These are phyloP conservation scores for Xestia sexstrigata DNA, from an alignment of 2,888 invertebrate species.

Conservation along the genomic window DNA sequence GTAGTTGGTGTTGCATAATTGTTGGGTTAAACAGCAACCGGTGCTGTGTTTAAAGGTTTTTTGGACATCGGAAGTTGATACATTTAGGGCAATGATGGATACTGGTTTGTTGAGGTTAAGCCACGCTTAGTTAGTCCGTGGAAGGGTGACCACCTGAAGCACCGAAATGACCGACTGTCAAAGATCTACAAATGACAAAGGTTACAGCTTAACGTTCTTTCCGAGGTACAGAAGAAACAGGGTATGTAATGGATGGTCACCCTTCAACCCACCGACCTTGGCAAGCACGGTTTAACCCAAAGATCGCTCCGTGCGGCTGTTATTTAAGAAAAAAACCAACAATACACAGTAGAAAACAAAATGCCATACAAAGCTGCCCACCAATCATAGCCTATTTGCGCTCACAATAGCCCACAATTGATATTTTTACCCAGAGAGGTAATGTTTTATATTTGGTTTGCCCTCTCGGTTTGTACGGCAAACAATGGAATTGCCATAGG, in stretches of 20 bases:
- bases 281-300: too few species aligned
- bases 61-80: not conserved
- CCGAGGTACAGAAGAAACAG: not conserved
- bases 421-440: conserved; percentile 15
- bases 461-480: conserved; percentile 16
- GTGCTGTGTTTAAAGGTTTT: not conserved
- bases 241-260: not conserved
- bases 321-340: too few species aligned
- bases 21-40: not conserved
- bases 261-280: too few species aligned
- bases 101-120: not conserved
- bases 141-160: not conserved
- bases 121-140: not conserved
- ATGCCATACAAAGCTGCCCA: not conserved
- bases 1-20: not conserved
- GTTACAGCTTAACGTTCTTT: not conserved
- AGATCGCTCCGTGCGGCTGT: too few species aligned
- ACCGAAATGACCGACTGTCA: not conserved
- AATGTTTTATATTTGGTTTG: conserved; percentile 27
- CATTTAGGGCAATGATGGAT: not conserved
- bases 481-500: conserved; percentile 51
- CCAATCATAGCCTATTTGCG: conserved; percentile 19
- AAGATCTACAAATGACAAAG: too few species aligned
- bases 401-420: conserved; percentile 5
- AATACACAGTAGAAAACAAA: not conserved